Conservation (phyloP, 2,888 invertebrate species). For the Crossocerus cetratus region DNA sequence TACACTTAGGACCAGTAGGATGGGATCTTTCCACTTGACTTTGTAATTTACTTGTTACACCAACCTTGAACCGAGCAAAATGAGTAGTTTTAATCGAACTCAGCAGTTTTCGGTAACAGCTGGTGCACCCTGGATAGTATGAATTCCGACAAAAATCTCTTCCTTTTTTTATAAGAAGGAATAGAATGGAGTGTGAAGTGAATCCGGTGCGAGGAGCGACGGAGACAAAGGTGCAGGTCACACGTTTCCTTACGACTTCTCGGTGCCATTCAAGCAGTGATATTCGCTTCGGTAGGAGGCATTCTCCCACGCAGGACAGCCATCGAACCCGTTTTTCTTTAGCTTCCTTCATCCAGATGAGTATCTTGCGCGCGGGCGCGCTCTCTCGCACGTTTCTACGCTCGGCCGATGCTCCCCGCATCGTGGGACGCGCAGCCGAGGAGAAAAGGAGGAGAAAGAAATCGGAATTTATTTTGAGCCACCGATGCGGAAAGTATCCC, state of each 20-base stretch:
- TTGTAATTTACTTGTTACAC: too few species aligned
- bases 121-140: too few species aligned
- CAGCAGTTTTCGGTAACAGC: too few species aligned
- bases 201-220: conserved; percentile 8
- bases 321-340: conserved; percentile 67
- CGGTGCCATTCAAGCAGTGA: conserved; percentile 55
- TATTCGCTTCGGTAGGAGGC: conserved; percentile 40
- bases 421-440: conserved; percentile 15
- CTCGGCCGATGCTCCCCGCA: conserved; percentile 28
- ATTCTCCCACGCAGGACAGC: conserved; percentile 71
- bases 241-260: conserved; percentile 57
- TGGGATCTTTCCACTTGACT: not conserved
- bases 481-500: conserved; percentile 62
- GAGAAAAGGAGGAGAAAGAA: conserved; percentile 20
- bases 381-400: conserved; percentile 60
- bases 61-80: too few species aligned
- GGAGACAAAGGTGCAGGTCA: conserved; percentile 52
- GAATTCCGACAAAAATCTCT: too few species aligned
- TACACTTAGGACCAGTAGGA: not conserved
- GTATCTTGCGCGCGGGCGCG: conserved; percentile 58
- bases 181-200: too few species aligned
- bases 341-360: conserved; percentile 60
- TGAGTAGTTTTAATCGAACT: too few species aligned
- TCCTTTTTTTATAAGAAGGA: too few species aligned
- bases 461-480: conserved; percentile 63